Percentiles rank a stretch among this genome's conserved stretches.
phyloP scores from a whole-genome alignment of 1,140 invertebrate species.

The Ostrea denselamellosa region DNA sequence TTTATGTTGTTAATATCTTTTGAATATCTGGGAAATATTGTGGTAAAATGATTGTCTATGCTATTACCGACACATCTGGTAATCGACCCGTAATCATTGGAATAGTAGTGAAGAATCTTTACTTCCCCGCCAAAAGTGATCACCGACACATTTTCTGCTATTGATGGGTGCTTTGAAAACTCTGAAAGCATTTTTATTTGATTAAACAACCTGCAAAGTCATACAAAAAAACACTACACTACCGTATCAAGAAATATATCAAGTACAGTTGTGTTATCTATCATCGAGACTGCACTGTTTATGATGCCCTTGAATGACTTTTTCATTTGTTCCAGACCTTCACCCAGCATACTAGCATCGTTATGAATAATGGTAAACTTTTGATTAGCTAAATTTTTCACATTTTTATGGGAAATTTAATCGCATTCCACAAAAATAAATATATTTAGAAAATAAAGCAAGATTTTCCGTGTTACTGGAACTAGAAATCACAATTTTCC shows the following conservation, averaged over 20 bases:
- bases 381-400: not conserved
- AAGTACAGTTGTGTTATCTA: not conserved
- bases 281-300: not conserved
- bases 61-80: not conserved
- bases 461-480: not conserved
- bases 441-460: not conserved
- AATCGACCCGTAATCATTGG: not conserved
- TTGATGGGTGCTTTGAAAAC: slow-evolving; percentile 1
- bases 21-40: not conserved
- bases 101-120: not conserved
- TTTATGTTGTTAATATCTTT: not conserved
- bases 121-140: not conserved
- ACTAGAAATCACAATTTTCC: not conserved
- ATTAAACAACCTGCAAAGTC: not conserved
- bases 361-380: not conserved
- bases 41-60: not conserved
- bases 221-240: not conserved
- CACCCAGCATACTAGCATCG: slow-evolving; percentile 43
- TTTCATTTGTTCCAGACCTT: slow-evolving; percentile 38
- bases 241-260: not conserved
- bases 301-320: slow-evolving; percentile 26
- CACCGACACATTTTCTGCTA: not conserved
- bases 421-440: not conserved
- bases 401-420: not conserved
- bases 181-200: not conserved